Evolutionary conservation across 1,140 invertebrate genomes (phyloP), one percentile per base, ranked within the genome.

Genomic region (Brachystomella parvula): DNA sequence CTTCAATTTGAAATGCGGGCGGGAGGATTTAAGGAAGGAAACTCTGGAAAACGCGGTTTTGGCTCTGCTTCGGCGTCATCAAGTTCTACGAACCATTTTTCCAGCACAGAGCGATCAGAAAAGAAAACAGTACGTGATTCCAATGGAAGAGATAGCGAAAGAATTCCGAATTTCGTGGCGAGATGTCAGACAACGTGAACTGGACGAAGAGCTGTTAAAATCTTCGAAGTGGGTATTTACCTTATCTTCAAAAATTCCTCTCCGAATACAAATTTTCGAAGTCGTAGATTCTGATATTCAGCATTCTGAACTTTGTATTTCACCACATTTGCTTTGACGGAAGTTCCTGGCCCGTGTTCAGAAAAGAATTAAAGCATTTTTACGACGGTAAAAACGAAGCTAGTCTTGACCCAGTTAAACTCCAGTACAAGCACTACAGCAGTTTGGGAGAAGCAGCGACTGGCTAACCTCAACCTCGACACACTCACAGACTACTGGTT

Each of bases 281-380:
- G 9, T n/a, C 3, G 9, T 19, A 24, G 32, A 61, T 15, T 35
- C 28, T 31, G 28, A 29, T n/a, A 29, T n/a, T 21, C 28, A 60
- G 3, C 31, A 9, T 24, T 9, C 32, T 63, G 33, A 17, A n/a
- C 26, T 3, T 56, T 17, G 61, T 63, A 15, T 63, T 63, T 31
- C 61, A 63, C 44, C 61, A 63, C 61, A 63, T 47, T 47, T 63
- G 61, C 44, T 63, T 63, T 26, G 61, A 63, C 26, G 61, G 61
- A 19, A 30, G 61, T 35, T 63, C 61, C 19, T 59, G 3, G 3
- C 3, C 3, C 9, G 26, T 63, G 6, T 63, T 63, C 39, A 35
- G n/a, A 19, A n/a, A 31, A 15, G 61, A 63, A 19, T 63, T 49
- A 35, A n/a, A 26, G 31, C 17, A 3, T 3, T 17, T 49, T 56